Percentiles rank a stretch among this genome's conserved stretches.
Evolutionary conservation across 2,797 vertebrate genomes (phyloP).

Genomic region (Enteromius fasciolatus): DNA sequence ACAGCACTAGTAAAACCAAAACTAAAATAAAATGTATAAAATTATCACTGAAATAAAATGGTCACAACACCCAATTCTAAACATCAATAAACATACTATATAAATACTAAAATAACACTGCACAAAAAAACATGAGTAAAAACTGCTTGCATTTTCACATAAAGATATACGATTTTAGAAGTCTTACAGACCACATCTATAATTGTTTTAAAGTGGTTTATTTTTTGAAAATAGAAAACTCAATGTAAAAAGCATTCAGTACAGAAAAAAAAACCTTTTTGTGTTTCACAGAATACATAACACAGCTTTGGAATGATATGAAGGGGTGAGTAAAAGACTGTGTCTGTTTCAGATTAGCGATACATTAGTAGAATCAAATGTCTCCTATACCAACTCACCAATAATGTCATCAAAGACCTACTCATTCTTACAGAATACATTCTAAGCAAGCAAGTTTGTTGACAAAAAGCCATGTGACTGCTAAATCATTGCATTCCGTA

Average conservation of each 20-base stretch:
- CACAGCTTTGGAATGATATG: neutral
- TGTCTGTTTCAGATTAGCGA: neutral
- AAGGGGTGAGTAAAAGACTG: neutral
- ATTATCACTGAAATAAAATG: neutral
- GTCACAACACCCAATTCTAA: neutral
- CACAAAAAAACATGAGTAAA: neutral
- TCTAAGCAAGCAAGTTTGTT: conserved; percentile 1
- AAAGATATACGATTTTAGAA: neutral
- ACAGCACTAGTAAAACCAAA: neutral
- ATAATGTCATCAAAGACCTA: neutral
- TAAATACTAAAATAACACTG: neutral
- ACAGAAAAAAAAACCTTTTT: neutral
- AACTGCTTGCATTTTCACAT: neutral
- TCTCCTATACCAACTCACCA: neutral
- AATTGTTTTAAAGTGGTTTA: neutral
- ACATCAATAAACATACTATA: neutral
- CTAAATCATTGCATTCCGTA: conserved; percentile 1
- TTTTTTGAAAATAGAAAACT: neutral
- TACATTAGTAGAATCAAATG: neutral
- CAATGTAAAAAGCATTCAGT: neutral
- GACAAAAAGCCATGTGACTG: conserved; percentile 62
- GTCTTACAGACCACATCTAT: neutral
- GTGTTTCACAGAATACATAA: neutral
- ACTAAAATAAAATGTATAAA: neutral
- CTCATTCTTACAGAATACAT: neutral